Conservation (phyloP, 2,797 vertebrate species). For the Halcyon smyrnensis region DNA sequence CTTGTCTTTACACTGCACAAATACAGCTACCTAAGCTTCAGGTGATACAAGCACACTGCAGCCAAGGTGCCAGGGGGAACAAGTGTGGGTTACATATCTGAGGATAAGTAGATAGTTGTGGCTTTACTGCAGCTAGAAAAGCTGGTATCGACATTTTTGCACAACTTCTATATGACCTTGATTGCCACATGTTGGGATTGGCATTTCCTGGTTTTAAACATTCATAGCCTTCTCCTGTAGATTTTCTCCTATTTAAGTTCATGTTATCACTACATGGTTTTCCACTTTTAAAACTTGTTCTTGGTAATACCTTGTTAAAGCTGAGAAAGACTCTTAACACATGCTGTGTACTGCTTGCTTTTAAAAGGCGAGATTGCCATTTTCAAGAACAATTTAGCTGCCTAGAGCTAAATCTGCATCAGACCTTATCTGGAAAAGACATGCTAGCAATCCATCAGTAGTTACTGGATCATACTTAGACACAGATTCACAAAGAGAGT, state of each 20-base stretch:
- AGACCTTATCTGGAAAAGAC: background rate
- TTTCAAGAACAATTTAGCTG: background rate
- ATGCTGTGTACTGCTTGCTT: background rate
- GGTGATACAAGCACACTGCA: background rate
- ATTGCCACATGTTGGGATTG: background rate
- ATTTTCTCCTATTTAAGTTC: background rate
- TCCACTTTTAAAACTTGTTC: background rate
- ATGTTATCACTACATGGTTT: background rate
- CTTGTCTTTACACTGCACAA: background rate
- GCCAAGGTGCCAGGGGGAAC: background rate
- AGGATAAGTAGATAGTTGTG: background rate
- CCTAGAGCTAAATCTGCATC: background rate
- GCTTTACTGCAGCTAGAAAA: background rate
- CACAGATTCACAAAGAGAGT: background rate
- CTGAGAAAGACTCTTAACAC: background rate
- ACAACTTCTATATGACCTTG: background rate
- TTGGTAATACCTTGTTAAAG: background rate
- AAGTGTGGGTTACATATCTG: background rate
- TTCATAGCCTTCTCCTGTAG: background rate
- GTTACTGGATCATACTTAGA: background rate
- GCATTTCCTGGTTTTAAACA: background rate
- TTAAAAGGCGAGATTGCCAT: background rate
- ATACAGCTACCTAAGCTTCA: background rate
- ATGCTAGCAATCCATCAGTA: background rate
- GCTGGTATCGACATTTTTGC: background rate